Base-by-base conservation (phyloP, 2,797 vertebrate genomes). In the Rhinophrynus dorsalis region DNA sequence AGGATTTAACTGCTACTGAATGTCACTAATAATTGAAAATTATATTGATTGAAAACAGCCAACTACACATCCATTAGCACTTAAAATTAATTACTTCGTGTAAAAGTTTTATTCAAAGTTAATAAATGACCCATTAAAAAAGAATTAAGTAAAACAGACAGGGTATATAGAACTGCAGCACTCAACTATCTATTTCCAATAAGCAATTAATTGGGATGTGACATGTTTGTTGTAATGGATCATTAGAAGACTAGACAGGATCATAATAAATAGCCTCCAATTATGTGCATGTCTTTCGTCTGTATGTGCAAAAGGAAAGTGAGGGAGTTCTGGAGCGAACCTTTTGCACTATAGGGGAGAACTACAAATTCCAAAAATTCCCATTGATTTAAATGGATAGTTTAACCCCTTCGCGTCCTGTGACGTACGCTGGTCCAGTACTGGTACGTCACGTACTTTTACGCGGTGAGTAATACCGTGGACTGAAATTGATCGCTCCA, bases 51-150 rank as follows among this genome's bases (percentile, higher is more conserved):
- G 44, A 48, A 24, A 24, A 48, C 10, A 48, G 24, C 18, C 9
- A 18, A 48, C 20, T 48, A 20, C 20, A 48, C 44, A 48, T 48
- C 20, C 21, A 48, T 23, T 23, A 48, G 44, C 44, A 24, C 44
- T 23, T 10, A 48, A 48, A n/a, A 23, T 48, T 48, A 48, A 48
- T 48, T 48, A 13, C 44, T 26, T 27, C 33, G 40, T 40, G 35
- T n/a, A 18, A 32, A 58, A 40, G 20, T 58, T 40, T 58, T 40
- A 27, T 40, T 58, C 27, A 17, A 27, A 58, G 35, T 58, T 24
- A 40, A 58, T 58, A 58, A 58, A 37, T 58, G 12, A 58, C 12
- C 55, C 35, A 58, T 58, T 58, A 40, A 24, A 42, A 23, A 58
- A 40, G 21, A 58, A 58, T 58, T 42, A 40, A 48, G 24, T 48